Evolutionary conservation across 2,113 vertebrate species (phyloP), one percentile per base, ranked within the genome.

Genomic region (Anseranas semipalmata): DNA sequence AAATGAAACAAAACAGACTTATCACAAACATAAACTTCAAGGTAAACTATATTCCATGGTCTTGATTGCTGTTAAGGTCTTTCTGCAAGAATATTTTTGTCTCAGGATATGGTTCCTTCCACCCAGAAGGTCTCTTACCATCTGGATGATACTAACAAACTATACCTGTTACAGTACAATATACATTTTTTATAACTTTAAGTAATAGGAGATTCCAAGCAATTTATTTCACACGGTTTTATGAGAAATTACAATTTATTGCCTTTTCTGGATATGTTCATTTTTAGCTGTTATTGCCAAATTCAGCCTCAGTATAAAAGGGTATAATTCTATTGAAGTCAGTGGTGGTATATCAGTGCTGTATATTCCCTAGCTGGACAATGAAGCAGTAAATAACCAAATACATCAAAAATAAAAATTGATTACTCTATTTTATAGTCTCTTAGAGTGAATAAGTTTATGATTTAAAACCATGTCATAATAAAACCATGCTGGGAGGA

Each of bases 341-440:
- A 85, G 73, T 79, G 68, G 80, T 75, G 96, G 85, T 96, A 81
- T 93, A 86, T 96, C 93, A 92, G 92, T 85, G 90, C 39, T 95
- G 80, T 85, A 92, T 93, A 92, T 90, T 95, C 86, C 76, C 83
- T 90, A 90, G 73, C 6, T 90, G 86, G 83, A 95, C 95, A 95
- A 96, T 93, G 96, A 89, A 90, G 90, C 79, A 95, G 92, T 97
- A 97, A 96, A 96, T 97, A 96, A 96, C 79, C 68, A 94, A 97
- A 96, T 87, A 89, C 73, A 96, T 97, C 83, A 96, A 96, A 97
- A 96, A 90, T 90, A 94, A 97, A 97, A 97, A 96, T 93, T 96
- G 93, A 97, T 96, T 87, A 94, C 92, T 93, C 72, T 95, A 58
- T 91, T 96, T 97, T 96, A 96, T 94, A 92, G 93, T 97, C 96